Conservation (phyloP, 2,113 vertebrate genomes). For the Megaceryle maxima region DNA sequence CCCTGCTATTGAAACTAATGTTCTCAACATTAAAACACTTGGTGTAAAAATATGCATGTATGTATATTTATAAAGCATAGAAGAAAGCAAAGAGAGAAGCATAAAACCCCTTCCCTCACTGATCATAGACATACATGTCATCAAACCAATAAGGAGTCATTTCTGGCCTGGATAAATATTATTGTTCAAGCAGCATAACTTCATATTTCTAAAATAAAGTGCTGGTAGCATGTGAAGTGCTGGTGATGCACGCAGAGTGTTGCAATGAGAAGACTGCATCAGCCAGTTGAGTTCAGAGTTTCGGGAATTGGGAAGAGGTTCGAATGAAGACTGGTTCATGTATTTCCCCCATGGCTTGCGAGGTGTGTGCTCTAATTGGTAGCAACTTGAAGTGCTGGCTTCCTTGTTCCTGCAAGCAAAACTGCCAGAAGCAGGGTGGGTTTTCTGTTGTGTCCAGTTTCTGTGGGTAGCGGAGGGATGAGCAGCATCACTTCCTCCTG, state of each 20-base stretch:
- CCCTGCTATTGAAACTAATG: not conserved
- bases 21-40: not conserved
- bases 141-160: not conserved
- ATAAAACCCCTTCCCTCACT: not conserved
- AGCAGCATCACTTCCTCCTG: not conserved
- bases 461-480: not conserved
- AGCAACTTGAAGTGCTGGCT: not conserved
- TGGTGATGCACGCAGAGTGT: accelerated
- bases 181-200: not conserved
- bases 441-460: not conserved
- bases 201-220: not conserved
- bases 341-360: accelerated
- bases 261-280: not conserved
- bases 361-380: not conserved
- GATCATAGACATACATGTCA: not conserved
- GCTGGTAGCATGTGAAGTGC: not conserved
- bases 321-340: not conserved
- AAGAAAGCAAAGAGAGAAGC: not conserved
- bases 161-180: not conserved
- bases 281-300: not conserved
- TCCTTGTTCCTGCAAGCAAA: not conserved
- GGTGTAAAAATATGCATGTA: not conserved
- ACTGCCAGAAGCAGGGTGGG: not conserved
- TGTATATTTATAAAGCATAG: not conserved
- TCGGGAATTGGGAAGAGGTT: not conserved